Base-by-base conservation (phyloP, 35 echinoderm and acorn worm genomes). In the Acanthaster planci region DNA sequence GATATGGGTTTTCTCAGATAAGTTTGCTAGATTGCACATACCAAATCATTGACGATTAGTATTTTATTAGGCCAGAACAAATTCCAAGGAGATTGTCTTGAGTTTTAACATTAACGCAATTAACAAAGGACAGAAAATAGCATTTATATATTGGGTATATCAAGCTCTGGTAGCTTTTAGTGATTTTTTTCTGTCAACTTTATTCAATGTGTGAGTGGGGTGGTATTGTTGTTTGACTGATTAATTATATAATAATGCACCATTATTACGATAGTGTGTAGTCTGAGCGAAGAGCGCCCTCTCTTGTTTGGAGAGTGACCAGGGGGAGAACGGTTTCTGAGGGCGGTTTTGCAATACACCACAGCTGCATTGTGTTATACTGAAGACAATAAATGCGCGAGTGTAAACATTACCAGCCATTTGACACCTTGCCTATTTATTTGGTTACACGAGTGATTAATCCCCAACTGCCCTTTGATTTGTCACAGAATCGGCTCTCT, bases 241-340 rank as follows among this genome's bases (percentile, higher is more conserved):
- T 72, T 72, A 72, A 72, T 72, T 26, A 72, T 72, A 27, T 4
- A 27, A 72, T 72, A 72, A 72, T 72, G 64, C 64, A 72, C 64
- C 64, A 72, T 72, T 26, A 34, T 72, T 72, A 72, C 30, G 64
- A 72, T 72, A 72, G 64, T 72, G 64, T 72, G 64, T 72, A 72
- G 64, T 72, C 64, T 72, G 64, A 72, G 64, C 64, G 64, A 72
- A 72, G 64, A 72, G 64, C 64, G 64, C 64, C 64, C 64, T 72
- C 64, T 72, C 64, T 72, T 72, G 64, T 72, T 72, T 72, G 64
- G 64, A 34, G 64, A 72, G 64, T 14, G 64, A 34, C 21, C 64
- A 72, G 34, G 64, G 64, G 64, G 64, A 72, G 64, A 72, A 72
- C 64, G 34, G 64, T 72, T 72, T 72, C 64, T 21, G 22, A 72